phyloP scores from a whole-genome alignment of 2,797 vertebrate genomes.

The Tiaroga cobitis region DNA sequence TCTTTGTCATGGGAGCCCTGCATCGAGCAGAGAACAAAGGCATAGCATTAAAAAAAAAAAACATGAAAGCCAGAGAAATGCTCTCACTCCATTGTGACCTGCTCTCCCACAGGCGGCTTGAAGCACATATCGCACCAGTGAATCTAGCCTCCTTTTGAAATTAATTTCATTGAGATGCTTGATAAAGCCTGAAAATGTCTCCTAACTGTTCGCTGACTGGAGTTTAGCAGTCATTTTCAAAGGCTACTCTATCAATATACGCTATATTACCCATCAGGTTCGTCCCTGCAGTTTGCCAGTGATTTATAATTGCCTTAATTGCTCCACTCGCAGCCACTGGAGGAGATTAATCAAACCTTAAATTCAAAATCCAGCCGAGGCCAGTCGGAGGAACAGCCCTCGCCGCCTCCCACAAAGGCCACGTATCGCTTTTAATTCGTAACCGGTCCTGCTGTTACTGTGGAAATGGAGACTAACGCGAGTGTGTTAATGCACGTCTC shows the following conservation, averaged over 20 bases:
- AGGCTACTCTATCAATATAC: constrained; percentile 56
- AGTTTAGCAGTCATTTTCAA: constrained; percentile 44
- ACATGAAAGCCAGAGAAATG: constrained; percentile 33
- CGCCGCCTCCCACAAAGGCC: constrained; percentile 24
- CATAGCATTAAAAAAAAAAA: background rate
- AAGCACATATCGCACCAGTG: constrained; percentile 1
- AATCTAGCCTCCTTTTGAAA: constrained; percentile 17
- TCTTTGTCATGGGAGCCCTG: background rate
- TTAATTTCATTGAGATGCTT: constrained; percentile 30
- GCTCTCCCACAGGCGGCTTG: background rate
- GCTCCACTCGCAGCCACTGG: constrained; percentile 49
- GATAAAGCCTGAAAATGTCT: constrained; percentile 27
- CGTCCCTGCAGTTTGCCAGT: constrained; percentile 53
- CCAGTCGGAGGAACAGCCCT: constrained; percentile 23
- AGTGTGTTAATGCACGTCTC: constrained; percentile 33
- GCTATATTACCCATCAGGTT: constrained; percentile 58
- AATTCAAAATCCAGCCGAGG: constrained; percentile 53
- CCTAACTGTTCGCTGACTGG: constrained; percentile 19
- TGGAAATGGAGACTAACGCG: constrained; percentile 47
- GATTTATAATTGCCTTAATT: constrained; percentile 55
- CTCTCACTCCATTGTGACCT: constrained; percentile 27
- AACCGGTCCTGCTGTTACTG: constrained; percentile 40
- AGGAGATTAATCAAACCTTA: constrained; percentile 62
- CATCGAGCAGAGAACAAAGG: constrained; percentile 27
- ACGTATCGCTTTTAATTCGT: constrained; percentile 27